phyloP scores from a whole-genome alignment of 2,113 vertebrate species.

The Galemys pyrenaicus region DNA sequence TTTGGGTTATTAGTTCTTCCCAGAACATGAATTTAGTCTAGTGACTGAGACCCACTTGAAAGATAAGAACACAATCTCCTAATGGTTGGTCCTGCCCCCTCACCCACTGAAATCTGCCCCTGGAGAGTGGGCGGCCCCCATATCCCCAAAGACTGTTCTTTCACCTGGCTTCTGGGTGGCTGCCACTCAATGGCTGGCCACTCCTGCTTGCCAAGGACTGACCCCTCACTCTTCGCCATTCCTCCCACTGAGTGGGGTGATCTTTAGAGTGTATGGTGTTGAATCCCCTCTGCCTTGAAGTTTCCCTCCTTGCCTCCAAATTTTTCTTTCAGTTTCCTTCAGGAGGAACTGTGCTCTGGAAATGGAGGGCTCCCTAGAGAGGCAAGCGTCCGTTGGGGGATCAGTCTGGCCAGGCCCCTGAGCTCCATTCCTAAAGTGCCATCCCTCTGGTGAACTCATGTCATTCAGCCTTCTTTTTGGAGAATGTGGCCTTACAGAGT shows the following conservation, averaged over 20 bases:
- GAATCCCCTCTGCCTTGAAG: not conserved
- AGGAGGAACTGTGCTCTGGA: not conserved
- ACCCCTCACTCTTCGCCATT: too few relatives aligned
- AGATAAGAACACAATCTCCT: not conserved
- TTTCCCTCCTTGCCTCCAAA: not conserved
- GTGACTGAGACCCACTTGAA: not conserved
- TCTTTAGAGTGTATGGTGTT: fast-evolving
- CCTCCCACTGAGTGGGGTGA: fast-evolving
- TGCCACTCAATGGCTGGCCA: too few relatives aligned
- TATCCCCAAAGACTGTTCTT: not conserved
- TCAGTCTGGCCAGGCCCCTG: not conserved
- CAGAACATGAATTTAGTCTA: not conserved
- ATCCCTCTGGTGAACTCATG: not conserved
- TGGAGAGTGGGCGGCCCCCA: fast-evolving
- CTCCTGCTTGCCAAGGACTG: not conserved
- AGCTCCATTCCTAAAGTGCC: not conserved
- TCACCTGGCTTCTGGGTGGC: not conserved
- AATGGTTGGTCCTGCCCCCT: not conserved
- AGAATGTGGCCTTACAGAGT: not conserved
- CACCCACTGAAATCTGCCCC: too few relatives aligned
- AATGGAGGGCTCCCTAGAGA: not conserved
- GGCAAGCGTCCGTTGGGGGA: not conserved
- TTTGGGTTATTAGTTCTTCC: not conserved
- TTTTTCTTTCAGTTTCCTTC: not conserved
- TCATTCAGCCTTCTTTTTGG: not conserved